Base-by-base conservation (phyloP, 2,888 invertebrate genomes). In the Panzeria rudis region DNA sequence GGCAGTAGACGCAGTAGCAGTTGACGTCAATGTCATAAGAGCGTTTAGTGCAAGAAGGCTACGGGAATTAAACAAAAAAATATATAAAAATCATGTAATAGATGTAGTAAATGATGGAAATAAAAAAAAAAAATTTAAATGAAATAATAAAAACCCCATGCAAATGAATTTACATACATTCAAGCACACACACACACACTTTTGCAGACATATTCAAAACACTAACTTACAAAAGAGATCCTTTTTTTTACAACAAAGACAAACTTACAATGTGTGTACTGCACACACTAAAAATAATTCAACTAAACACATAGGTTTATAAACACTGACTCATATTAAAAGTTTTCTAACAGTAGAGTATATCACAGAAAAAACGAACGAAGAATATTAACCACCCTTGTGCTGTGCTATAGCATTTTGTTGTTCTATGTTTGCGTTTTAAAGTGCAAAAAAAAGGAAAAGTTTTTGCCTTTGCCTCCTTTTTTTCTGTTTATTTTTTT, bases 321-420 rank as follows among this genome's bases (percentile, higher is more conserved):
- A 20, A 47, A 47, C 47, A 73, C 54, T 62, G 41, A 68, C 41
- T 61, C 50, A 54, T 52, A 69, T 54, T 59, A 35, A 68, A 59
- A 66, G 38, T 56, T 59, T 66, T 59, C 73, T 62, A 79, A 69
- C 84, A 84, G 85, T 86, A 83, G 81, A 75, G 78, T 56, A 72
- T 72, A 76, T 80, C 72, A 56, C 73, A 71, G 69, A 71, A 69
- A 86, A 71, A 82, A 47, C 71, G 23, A 41, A 72, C 32, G 29
- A 41, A 76, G 44, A 56, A 86, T 84, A 88, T 88, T 89, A 91
- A 89, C 90, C 91, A 91, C 91, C 90, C 90, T 64, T 81, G 66
- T 78, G 78, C 38, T 5, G 29, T 47, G 59, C 50, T 80, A 73
- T 54, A 69, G 62, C 44, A 64, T 54, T 73, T 56, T 38, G 50